phyloP scores from a whole-genome alignment of 2,797 vertebrate genomes.

The Lutjanus argentimaculatus region DNA sequence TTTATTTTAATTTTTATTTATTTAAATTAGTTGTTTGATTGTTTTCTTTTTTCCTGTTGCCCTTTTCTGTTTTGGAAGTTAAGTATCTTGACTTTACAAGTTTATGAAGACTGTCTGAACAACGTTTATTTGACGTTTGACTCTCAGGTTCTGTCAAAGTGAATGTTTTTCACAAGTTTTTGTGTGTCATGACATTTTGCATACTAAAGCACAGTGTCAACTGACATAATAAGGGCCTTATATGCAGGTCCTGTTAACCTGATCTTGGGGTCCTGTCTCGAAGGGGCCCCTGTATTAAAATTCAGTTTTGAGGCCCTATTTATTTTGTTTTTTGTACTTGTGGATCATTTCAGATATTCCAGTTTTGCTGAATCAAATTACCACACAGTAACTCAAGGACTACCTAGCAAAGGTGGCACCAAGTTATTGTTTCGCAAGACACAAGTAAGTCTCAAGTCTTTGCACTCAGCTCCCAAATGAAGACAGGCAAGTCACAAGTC shows the following conservation, averaged over 20 bases:
- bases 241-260: neutral
- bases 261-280: neutral
- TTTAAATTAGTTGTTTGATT: neutral
- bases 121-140: neutral
- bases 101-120: too few species aligned
- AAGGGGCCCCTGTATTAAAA: neutral
- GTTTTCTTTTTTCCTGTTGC: neutral
- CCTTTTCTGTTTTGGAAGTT: neutral
- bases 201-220: neutral
- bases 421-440: too few species aligned
- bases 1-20: too few species aligned
- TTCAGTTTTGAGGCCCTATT: neutral
- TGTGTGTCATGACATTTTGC: neutral
- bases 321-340: neutral
- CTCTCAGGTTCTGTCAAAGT: conserved; percentile 4
- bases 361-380: neutral
- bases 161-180: neutral
- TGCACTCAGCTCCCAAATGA: too few species aligned
- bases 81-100: too few species aligned
- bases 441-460: too few species aligned
- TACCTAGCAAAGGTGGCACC: neutral
- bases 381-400: neutral
- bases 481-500: too few species aligned
- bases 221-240: neutral
- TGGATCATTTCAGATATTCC: neutral